Evolutionary conservation across 2,797 vertebrate genomes (phyloP), one percentile per base, ranked within the genome.

Genomic region (Sternotherus odoratus): DNA sequence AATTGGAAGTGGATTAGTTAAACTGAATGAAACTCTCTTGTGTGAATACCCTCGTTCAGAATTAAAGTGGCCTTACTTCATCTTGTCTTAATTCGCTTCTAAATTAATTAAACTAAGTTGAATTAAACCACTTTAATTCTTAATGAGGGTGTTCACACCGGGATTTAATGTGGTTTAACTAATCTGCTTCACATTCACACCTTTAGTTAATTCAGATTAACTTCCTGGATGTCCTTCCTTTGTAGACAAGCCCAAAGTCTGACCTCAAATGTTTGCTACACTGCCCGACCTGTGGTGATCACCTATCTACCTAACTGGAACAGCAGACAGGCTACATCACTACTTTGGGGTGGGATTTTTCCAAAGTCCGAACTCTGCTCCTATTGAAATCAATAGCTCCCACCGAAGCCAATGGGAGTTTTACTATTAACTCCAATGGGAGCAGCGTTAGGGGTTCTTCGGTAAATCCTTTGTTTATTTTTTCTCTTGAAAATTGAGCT

Each of bases 391-490:
- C 72, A 46, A 5, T 39, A 10, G 2, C 4, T 94, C 15, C 57
- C 0, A 0, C 39, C 63, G 46, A 75, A 91, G 72, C 39, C 8
- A 53, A 12, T 1, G 19, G 10, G 77, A 88, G 11, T 75, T 83
- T 75, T 46, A 28, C 49, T 60, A 56, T 12, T 0, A 1, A n/a
- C 81, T 91, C 50, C 15, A 24, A 30, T 1, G 0, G 0, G 13
- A 85, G 60, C 51, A 63, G 72, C 24, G 13, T 43, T 43, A 28
- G 39, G 33, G 21, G 46, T 94, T 95, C 89, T 82, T 89, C 90
- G 28, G 83, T 92, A 96, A 94, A 97, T 94, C 85, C 50, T 93
- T 85, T 95, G 84, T 86, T 94, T 77, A 26, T 85, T n/a, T 78
- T 88, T 77, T 51, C 85, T 79, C 46, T 94, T 21, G 12, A 87